Percentiles rank a stretch among this genome's conserved stretches.
Conservation (phyloP, 2,888 invertebrate genomes). For the Teleiodes luculella region DNA sequence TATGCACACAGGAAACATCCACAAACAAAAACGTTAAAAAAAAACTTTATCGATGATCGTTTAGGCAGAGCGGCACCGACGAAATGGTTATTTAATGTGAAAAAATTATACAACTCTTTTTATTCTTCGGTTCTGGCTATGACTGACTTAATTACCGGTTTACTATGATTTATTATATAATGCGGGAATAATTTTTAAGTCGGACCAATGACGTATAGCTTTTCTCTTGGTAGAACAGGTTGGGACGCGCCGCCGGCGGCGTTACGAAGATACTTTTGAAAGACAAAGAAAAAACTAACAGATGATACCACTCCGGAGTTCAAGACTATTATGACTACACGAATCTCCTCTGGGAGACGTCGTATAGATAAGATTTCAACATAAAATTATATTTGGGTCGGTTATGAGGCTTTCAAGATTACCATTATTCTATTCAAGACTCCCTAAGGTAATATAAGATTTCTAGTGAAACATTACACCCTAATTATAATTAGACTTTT, state of each 20-base stretch:
- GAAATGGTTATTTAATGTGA: constrained; percentile 75
- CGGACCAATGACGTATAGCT: constrained; percentile 72
- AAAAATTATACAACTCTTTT: constrained; percentile 71
- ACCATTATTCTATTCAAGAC: too few relatives aligned
- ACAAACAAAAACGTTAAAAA: constrained; percentile 28
- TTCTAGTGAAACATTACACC: too few relatives aligned
- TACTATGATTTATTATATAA: constrained; percentile 77
- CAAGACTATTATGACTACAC: background rate
- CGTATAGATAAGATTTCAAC: too few relatives aligned
- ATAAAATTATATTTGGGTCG: too few relatives aligned
- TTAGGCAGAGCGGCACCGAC: constrained; percentile 46
- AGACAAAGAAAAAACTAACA: constrained; percentile 3
- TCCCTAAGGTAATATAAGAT: too few relatives aligned
- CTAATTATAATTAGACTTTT: too few relatives aligned
- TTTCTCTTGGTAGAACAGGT: constrained; percentile 61
- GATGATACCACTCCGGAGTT: background rate
- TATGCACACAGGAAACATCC: constrained; percentile 37
- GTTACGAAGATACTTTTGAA: constrained; percentile 37
- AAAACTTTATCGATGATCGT: constrained; percentile 60
- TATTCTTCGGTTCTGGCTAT: constrained; percentile 68
- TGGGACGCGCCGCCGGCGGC: constrained; percentile 64
- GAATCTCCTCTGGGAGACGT: background rate
- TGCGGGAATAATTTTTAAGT: constrained; percentile 70
- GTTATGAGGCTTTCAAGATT: background rate
- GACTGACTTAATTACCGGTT: constrained; percentile 77